phyloP scores from a whole-genome alignment of 2,113 vertebrate genomes.

The Zosterops hypoxanthus region DNA sequence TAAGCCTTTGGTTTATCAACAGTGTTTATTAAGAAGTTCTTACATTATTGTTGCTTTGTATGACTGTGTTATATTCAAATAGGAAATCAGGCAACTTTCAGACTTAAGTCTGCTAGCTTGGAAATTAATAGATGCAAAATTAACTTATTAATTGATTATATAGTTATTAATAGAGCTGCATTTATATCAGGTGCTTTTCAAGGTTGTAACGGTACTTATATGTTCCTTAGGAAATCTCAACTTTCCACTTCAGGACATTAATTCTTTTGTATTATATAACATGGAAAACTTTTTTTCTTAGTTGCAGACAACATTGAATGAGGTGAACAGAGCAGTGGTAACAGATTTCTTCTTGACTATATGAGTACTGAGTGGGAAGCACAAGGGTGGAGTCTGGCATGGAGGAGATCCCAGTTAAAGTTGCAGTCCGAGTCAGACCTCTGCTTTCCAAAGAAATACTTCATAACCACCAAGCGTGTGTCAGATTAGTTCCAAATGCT shows the following conservation, averaged over 20 bases:
- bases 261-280: background rate
- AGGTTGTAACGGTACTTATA: background rate
- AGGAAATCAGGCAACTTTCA: background rate
- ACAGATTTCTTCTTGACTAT: constrained; percentile 19
- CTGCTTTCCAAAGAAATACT: constrained; percentile 87
- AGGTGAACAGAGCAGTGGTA: background rate
- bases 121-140: background rate
- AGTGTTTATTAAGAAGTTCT: background rate
- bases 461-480: constrained; percentile 84
- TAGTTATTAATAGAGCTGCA: background rate
- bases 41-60: background rate
- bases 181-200: background rate
- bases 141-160: background rate
- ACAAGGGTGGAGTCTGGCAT: constrained; percentile 52
- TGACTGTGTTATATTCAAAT: background rate
- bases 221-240: background rate
- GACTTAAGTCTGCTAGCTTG: background rate
- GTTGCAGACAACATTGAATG: background rate
- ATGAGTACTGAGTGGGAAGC: background rate
- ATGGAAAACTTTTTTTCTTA: constrained; percentile 16
- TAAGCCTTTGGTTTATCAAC: background rate
- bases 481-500: constrained; percentile 79
- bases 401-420: constrained; percentile 85
- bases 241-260: background rate
- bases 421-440: constrained; percentile 89